Percentiles rank a stretch among this genome's conserved stretches.
Evolutionary conservation across 2,797 vertebrate genomes (phyloP).

Genomic region (Mus spretus): DNA sequence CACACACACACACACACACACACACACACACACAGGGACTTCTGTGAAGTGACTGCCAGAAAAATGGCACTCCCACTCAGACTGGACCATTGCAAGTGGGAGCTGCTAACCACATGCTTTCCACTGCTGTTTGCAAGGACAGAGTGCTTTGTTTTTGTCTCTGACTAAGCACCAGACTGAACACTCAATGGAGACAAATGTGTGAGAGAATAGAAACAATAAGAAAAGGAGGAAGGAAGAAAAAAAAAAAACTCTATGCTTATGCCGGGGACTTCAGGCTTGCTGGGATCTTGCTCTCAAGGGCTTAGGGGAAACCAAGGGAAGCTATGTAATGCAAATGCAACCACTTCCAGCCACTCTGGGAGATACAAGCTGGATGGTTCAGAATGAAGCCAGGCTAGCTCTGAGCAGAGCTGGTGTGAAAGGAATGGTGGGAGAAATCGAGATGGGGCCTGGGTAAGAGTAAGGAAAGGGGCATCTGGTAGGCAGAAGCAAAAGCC

Average conservation of each 20-base stretch:
- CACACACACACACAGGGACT: slow-evolving; percentile 81
- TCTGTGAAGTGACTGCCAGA: slow-evolving; percentile 90
- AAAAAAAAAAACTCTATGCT: neutral
- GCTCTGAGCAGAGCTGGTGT: neutral
- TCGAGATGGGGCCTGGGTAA: neutral
- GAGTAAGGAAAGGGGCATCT: neutral
- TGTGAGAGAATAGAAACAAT: slow-evolving; percentile 56
- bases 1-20: slow-evolving; percentile 81
- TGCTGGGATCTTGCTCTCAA: slow-evolving; percentile 30
- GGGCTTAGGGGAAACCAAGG: slow-evolving; percentile 53
- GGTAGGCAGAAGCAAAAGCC: neutral
- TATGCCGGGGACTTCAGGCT: slow-evolving; percentile 13
- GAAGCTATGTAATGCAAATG: slow-evolving; percentile 46
- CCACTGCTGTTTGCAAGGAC: slow-evolving; percentile 84
- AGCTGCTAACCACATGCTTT: slow-evolving; percentile 87
- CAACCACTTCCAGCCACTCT: slow-evolving; percentile 61
- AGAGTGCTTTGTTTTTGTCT: slow-evolving; percentile 72
- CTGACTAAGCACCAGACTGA: slow-evolving; percentile 74
- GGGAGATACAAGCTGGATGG: slow-evolving; percentile 27
- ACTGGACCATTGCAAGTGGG: slow-evolving; percentile 86
- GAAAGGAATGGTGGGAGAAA: slow-evolving; percentile 51
- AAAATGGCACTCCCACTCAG: slow-evolving; percentile 89
- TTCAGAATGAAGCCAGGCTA: neutral
- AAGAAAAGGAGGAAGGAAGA: neutral
- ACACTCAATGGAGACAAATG: slow-evolving; percentile 47